Evolutionary conservation across 1,140 invertebrate genomes (phyloP).

Genomic region (Caenorhabditis tropicalis): DNA sequence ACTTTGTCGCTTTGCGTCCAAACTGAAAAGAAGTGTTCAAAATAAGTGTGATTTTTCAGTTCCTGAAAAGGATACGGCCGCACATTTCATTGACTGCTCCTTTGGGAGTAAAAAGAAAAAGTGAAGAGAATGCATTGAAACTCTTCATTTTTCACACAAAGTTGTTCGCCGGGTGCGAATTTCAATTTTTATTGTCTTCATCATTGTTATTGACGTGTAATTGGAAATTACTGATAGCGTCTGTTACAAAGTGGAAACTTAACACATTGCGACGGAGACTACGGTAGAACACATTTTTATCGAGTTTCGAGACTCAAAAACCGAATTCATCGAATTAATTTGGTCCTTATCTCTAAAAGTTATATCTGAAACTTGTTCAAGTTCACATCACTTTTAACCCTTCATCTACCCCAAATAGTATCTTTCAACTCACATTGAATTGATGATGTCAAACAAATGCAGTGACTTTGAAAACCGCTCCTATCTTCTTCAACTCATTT

Average conservation of each 20-base stretch:
- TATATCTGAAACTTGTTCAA: too few relatives aligned
- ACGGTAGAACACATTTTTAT: too few relatives aligned
- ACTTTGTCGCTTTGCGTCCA: not conserved
- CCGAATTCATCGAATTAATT: too few relatives aligned
- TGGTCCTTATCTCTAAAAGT: too few relatives aligned
- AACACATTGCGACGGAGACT: too few relatives aligned
- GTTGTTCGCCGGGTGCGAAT: not conserved
- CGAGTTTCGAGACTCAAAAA: too few relatives aligned
- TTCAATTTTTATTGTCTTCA: not conserved
- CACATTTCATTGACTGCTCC: not conserved
- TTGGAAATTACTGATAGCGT: too few relatives aligned
- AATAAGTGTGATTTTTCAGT: not conserved
- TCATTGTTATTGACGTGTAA: not conserved
- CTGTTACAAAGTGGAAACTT: too few relatives aligned
- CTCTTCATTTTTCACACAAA: constrained; percentile 7
- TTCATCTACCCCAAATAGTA: too few relatives aligned
- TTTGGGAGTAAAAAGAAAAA: not conserved
- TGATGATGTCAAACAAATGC: not conserved
- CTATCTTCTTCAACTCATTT: constrained; percentile 9
- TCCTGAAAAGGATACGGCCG: not conserved
- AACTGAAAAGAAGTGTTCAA: not conserved
- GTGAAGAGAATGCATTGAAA: constrained; percentile 5
- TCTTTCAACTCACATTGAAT: not conserved
- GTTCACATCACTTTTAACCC: too few relatives aligned
- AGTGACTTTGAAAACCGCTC: not conserved